These are phyloP conservation scores for Tenthredo scrophulariae DNA, from an alignment of 2,888 invertebrate species.

Conservation along the genomic window DNA sequence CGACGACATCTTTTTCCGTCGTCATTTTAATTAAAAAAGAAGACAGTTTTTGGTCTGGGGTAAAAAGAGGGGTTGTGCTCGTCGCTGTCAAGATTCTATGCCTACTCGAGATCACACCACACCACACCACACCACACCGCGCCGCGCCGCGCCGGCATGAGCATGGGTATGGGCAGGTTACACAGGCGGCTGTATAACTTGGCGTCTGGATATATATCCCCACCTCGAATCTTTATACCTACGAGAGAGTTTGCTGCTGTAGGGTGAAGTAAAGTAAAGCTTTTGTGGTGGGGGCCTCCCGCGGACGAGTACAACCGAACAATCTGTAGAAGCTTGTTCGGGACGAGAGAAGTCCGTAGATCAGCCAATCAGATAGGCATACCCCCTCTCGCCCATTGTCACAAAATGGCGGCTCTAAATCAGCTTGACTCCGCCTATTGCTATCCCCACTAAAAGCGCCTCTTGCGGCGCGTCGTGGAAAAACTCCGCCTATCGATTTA, in stretches of 20 bases:
- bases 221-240: slow-evolving; percentile 18
- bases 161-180: not conserved
- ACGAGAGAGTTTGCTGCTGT: not conserved
- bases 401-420: slow-evolving; percentile 79
- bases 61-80: not conserved
- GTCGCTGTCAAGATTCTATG: slow-evolving; percentile 37
- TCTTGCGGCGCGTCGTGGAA: slow-evolving; percentile 73
- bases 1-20: slow-evolving; percentile 18
- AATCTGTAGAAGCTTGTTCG: slow-evolving; percentile 78
- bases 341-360: slow-evolving; percentile 77
- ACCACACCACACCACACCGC: not conserved
- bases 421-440: slow-evolving; percentile 77
- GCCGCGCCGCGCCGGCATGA: too few relatives aligned
- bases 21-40: slow-evolving; percentile 36
- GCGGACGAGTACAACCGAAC: slow-evolving; percentile 75
- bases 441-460: slow-evolving; percentile 67
- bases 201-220: slow-evolving; percentile 29
- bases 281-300: slow-evolving; percentile 56
- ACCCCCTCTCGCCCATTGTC: slow-evolving; percentile 76
- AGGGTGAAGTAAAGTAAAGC: slow-evolving; percentile 15
- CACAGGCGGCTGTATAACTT: slow-evolving; percentile 24
- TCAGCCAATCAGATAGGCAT: slow-evolving; percentile 78
- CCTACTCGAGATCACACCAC: slow-evolving; percentile 13
- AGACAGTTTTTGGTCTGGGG: not conserved
- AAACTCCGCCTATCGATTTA: slow-evolving; percentile 79